Evolutionary conservation across 2,888 invertebrate species (phyloP).

Genomic region (Chrysotoxum bicinctum): DNA sequence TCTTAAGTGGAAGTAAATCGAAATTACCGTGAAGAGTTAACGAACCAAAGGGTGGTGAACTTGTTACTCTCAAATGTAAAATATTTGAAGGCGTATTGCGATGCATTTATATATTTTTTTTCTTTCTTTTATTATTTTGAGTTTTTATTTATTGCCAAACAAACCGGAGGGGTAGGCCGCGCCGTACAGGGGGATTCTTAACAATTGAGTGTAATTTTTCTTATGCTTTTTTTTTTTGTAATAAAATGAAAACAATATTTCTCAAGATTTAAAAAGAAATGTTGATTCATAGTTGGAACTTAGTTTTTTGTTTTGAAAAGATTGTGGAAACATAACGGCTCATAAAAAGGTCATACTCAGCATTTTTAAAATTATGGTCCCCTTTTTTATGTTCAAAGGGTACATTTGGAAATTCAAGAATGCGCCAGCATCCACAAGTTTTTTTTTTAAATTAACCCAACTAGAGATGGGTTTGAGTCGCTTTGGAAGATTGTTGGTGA

Average conservation of each 20-base stretch:
- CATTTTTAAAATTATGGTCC: neutral
- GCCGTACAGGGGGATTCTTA: slow-evolving; percentile 26
- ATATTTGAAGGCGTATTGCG: slow-evolving; percentile 59
- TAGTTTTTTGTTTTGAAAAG: slow-evolving; percentile 17
- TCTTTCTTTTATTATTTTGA: slow-evolving; percentile 27
- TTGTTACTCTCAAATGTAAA: slow-evolving; percentile 73
- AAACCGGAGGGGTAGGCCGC: slow-evolving; percentile 1
- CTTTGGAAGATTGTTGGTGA: too few species aligned
- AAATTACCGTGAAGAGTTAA: slow-evolving; percentile 78
- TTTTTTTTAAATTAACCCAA: too few species aligned
- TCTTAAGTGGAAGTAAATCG: slow-evolving; percentile 46
- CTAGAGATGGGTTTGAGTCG: too few species aligned
- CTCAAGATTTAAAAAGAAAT: slow-evolving; percentile 10
- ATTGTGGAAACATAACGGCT: slow-evolving; percentile 1
- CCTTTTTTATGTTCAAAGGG: too few species aligned
- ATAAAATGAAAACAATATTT: slow-evolving; percentile 15
- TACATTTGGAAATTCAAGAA: too few species aligned
- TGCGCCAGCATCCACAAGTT: too few species aligned
- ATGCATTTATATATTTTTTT: slow-evolving; percentile 43
- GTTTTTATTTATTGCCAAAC: slow-evolving; percentile 59
- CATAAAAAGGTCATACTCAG: neutral
- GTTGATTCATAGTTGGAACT: slow-evolving; percentile 56
- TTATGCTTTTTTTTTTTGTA: slow-evolving; percentile 1
- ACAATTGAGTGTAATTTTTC: slow-evolving; percentile 58
- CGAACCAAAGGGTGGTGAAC: slow-evolving; percentile 77